phyloP scores from a whole-genome alignment of 2,797 vertebrate genomes.

The Melanogrammus aeglefinus region DNA sequence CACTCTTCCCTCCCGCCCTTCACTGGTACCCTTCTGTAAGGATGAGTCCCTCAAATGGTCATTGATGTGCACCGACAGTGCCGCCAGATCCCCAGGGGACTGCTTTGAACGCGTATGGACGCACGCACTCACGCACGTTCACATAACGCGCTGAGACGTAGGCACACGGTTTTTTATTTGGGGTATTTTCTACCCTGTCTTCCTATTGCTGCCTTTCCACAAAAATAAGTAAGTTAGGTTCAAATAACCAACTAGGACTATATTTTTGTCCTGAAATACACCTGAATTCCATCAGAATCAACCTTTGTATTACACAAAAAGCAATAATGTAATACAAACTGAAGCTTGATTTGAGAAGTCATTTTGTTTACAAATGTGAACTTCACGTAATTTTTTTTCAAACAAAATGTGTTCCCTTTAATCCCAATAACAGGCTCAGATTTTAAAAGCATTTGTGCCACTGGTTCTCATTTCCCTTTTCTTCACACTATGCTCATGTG shows the following conservation, averaged over 20 bases:
- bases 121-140: background rate
- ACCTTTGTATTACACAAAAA: too few relatives aligned
- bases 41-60: background rate
- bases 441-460: background rate
- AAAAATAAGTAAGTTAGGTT: background rate
- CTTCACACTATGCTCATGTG: background rate
- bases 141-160: background rate
- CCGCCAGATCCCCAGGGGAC: background rate
- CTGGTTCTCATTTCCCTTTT: background rate
- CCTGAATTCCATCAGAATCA: background rate
- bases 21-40: constrained; percentile 21
- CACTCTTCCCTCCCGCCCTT: constrained; percentile 43
- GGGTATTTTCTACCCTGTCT: background rate
- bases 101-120: background rate
- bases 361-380: background rate
- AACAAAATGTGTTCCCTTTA: background rate
- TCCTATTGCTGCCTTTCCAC: background rate
- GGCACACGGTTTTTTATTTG: background rate
- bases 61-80: background rate
- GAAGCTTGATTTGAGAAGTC: background rate
- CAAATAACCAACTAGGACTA: background rate
- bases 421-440: background rate
- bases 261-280: background rate
- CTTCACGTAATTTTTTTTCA: background rate
- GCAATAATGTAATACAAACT: too few relatives aligned